Conservation (phyloP, 2,797 vertebrate genomes). For the Crotalus adamanteus region DNA sequence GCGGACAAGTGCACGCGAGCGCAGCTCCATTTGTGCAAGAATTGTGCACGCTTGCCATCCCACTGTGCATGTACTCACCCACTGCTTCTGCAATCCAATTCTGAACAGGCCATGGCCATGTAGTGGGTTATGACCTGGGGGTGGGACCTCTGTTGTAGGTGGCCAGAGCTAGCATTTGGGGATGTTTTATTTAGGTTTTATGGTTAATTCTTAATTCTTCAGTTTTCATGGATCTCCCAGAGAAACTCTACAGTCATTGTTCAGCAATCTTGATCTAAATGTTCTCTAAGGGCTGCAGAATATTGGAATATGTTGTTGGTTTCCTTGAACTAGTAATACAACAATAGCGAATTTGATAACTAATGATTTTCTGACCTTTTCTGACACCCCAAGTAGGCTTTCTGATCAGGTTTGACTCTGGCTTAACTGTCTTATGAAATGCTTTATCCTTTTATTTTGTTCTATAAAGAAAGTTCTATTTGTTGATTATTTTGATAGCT, state of each 20-base stretch:
- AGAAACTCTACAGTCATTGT: not conserved
- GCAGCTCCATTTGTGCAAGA: not conserved
- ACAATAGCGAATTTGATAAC: not conserved
- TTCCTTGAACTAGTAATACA: not conserved
- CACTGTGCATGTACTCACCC: too few relatives aligned
- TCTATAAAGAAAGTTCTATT: not conserved
- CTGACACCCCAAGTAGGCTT: not conserved
- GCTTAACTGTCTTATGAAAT: not conserved
- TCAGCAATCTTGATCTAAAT: not conserved
- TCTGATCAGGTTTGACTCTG: not conserved
- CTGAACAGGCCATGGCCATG: not conserved
- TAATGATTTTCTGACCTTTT: not conserved
- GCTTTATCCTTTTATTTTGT: not conserved
- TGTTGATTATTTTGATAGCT: not conserved
- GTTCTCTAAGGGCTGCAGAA: not conserved
- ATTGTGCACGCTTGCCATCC: not conserved
- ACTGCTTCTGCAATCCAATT: not conserved
- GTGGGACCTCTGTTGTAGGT: not conserved
- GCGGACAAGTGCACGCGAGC: accelerated
- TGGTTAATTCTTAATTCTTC: not conserved
- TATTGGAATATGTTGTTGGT: not conserved
- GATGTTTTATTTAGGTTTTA: not conserved
- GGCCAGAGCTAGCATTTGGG: not conserved
- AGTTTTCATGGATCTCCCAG: not conserved
- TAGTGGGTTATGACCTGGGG: not conserved